Evolutionary conservation across 2,113 vertebrate genomes (phyloP).

Genomic region (Silurus meridionalis): DNA sequence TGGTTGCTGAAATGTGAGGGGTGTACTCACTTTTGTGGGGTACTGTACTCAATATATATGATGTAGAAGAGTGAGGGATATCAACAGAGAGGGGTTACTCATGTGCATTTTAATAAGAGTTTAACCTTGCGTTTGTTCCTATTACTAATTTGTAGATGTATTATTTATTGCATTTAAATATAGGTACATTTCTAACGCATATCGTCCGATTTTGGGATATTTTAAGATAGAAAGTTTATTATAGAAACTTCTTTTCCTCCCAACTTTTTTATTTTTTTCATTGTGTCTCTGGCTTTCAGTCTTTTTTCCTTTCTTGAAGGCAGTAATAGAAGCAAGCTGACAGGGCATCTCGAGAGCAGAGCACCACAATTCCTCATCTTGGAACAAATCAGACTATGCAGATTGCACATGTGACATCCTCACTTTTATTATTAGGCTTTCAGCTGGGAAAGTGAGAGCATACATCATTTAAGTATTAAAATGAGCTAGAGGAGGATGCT

Average conservation of each 20-base stretch:
- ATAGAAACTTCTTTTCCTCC: not conserved
- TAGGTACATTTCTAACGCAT: not conserved
- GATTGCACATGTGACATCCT: conserved; percentile 17
- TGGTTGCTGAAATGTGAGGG: too few species aligned
- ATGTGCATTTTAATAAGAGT: not conserved
- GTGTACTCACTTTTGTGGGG: too few species aligned
- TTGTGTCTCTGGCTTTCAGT: not conserved
- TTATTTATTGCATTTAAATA: not conserved
- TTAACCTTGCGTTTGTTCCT: not conserved
- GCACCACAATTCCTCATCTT: conserved; percentile 14
- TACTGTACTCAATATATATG: too few species aligned
- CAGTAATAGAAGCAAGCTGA: conserved; percentile 16
- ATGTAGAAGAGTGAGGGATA: not conserved
- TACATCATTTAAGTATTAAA: conserved; percentile 16
- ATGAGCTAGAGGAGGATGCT: not conserved
- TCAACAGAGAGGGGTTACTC: not conserved
- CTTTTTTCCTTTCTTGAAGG: conserved; percentile 17
- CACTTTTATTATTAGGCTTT: conserved; percentile 34
- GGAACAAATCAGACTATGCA: conserved; percentile 31
- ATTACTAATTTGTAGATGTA: not conserved
- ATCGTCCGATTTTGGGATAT: not conserved
- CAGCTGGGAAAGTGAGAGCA: conserved; percentile 31
- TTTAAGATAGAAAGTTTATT: not conserved
- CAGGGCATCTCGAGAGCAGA: conserved; percentile 16
- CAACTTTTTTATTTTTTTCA: not conserved